A percentile compares a stretch with the other conserved stretches of the same genome.
phyloP scores from a whole-genome alignment of 2,797 vertebrate species.

The Lepus oiostolus region DNA sequence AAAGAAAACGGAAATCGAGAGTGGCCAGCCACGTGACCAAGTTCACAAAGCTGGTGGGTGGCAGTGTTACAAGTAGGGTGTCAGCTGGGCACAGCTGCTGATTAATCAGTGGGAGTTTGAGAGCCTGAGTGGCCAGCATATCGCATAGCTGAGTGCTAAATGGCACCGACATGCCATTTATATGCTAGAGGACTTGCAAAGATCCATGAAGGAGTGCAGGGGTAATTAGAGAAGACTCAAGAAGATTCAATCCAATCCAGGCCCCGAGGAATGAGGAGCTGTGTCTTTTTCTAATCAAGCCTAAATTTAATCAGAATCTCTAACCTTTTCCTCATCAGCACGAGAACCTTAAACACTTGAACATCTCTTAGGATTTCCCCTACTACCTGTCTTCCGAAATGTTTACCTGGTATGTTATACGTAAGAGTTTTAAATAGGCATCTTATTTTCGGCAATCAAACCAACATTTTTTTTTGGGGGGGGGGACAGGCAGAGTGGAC shows the following conservation, averaged over 20 bases:
- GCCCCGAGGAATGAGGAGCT: not conserved
- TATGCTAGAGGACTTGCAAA: not conserved
- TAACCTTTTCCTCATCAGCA: not conserved
- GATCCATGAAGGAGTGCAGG: not conserved
- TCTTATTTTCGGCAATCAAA: not conserved
- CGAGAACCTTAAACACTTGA: not conserved
- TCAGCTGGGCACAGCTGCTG: not conserved
- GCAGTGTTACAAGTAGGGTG: not conserved
- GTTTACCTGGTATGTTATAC: not conserved
- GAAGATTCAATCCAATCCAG: not conserved
- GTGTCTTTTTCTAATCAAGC: not conserved
- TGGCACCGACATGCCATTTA: not conserved
- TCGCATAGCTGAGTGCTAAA: not conserved
- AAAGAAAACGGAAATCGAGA: not conserved
- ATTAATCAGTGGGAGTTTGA: not conserved
- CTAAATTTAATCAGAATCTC: slow-evolving; percentile 5
- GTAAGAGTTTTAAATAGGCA: not conserved
- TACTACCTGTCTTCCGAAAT: not conserved
- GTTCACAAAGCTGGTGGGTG: not conserved
- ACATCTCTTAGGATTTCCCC: not conserved
- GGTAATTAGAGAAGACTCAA: not conserved
- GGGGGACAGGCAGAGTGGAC: too few relatives aligned
- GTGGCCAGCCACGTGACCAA: not conserved
- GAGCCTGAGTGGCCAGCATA: not conserved
- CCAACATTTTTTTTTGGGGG: too few relatives aligned